Base-by-base conservation (phyloP, 2,797 vertebrate species). In the Amphiprion clarkii region DNA sequence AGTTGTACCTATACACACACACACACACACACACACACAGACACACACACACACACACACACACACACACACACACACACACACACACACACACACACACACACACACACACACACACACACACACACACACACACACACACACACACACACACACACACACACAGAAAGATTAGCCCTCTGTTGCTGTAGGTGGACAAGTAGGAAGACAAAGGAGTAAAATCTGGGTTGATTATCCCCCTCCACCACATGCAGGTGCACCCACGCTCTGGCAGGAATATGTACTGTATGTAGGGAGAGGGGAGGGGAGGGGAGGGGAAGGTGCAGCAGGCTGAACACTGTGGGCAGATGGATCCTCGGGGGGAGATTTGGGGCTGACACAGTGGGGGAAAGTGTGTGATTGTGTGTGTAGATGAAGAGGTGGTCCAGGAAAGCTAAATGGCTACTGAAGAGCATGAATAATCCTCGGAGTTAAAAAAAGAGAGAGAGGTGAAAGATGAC, bases 311-410 rank as follows among this genome's bases (percentile, higher is more conserved):
- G 71, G 59, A 82, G 76, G 64, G 67, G 78, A 42, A 73, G 52
- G 60, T 29, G 65, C 6, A 65, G 59, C 33, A 82, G 77, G 82
- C 77, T 82, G 44, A 78, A 80, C 64, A 76, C 71, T 77, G 78
- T 82, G 71, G 82, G 76, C 91, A 93, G 89, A 93, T 92, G 90
- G 91, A 66, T 83, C 73, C 87, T 82, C 85, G 58, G 49, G 51
- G 79, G 67, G 83, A 85, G 84, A 74, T 71, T 71, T 71, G 79
- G 72, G 82, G 82, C 80, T 64, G 76, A 87, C 78, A 82, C 79
- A 64, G 86, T 77, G 25, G 76, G 86, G 58, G 81, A 9, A 67
- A 42, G 67, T 42, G 42, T 78, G 19, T 53, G 46, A 60, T 53
- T 55, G 69, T 61, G 65, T 53, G 55, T 62, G 66, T 44, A 76